phyloP scores from a whole-genome alignment of 2,113 vertebrate species.

The Nesoenas mayeri region DNA sequence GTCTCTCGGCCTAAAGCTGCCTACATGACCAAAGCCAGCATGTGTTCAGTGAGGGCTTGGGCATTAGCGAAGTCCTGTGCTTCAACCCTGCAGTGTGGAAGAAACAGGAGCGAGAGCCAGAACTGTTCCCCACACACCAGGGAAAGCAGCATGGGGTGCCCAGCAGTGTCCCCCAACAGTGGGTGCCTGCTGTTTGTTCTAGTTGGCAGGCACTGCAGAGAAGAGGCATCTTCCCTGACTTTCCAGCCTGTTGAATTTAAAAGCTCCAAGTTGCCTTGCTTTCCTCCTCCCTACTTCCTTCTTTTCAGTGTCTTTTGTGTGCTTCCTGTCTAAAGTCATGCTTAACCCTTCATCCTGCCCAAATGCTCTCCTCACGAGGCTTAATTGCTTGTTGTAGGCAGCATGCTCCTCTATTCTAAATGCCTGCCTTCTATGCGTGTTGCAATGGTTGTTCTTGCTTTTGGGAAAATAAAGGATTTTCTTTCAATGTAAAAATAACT shows the following conservation, averaged over 20 bases:
- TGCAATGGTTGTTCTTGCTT: background rate
- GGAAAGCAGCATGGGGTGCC: background rate
- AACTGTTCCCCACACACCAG: background rate
- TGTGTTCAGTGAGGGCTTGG: rapidly evolving
- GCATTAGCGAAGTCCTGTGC: background rate
- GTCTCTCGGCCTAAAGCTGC: background rate
- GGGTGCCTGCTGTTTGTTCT: background rate
- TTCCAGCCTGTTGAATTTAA: background rate
- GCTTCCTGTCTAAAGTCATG: background rate
- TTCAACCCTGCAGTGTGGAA: background rate
- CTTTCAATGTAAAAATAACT: constrained; percentile 40
- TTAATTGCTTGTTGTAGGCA: background rate
- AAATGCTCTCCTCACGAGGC: background rate
- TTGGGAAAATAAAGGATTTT: constrained; percentile 5
- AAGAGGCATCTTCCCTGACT: background rate
- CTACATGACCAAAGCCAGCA: rapidly evolving
- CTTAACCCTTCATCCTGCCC: background rate
- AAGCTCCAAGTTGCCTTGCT: background rate
- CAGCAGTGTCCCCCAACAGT: background rate
- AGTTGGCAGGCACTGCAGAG: background rate
- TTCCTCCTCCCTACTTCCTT: background rate
- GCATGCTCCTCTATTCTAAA: background rate
- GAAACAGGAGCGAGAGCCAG: background rate
- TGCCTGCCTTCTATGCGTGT: background rate
- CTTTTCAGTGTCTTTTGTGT: background rate